A percentile compares a stretch with the other conserved stretches of the same genome.
Conservation (phyloP, 2,113 vertebrate genomes). For the Lutjanus erythropterus region DNA sequence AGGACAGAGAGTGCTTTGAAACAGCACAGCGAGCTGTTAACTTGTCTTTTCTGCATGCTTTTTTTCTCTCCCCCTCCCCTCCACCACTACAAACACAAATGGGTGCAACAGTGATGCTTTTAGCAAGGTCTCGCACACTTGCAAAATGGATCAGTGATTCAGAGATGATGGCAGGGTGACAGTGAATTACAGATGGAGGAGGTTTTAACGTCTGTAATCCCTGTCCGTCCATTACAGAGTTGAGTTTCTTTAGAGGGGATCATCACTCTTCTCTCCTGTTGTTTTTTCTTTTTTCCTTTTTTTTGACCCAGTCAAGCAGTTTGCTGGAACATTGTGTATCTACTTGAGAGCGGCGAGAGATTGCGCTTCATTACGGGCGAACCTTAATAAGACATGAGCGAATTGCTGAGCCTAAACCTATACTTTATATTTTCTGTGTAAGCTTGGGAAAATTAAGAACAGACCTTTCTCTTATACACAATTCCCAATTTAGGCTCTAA, state of each 20-base stretch:
- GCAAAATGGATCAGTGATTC: constrained; percentile 84
- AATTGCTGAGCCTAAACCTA: constrained; percentile 45
- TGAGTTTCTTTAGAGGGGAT: constrained; percentile 82
- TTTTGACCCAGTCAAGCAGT: constrained; percentile 73
- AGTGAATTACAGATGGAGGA: constrained; percentile 84
- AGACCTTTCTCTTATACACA: constrained; percentile 54
- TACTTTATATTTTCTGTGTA: constrained; percentile 57
- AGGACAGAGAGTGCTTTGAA: constrained; percentile 82
- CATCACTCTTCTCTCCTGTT: constrained; percentile 81
- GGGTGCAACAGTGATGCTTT: constrained; percentile 81
- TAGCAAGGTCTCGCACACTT: constrained; percentile 82
- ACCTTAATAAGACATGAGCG: constrained; percentile 68
- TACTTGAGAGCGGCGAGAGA: constrained; percentile 64
- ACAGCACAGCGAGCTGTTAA: constrained; percentile 77
- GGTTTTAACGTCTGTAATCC: constrained; percentile 83
- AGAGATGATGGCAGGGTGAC: constrained; percentile 83
- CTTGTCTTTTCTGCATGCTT: constrained; percentile 73
- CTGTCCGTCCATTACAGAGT: constrained; percentile 81
- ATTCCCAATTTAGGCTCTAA: constrained; percentile 69
- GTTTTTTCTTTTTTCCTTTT: constrained; percentile 58
- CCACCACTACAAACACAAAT: constrained; percentile 79
- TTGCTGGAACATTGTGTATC: constrained; percentile 79
- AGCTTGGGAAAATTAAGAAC: constrained; percentile 64
- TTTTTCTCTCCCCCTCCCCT: constrained; percentile 17
- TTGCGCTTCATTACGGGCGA: constrained; percentile 64